Percentiles rank a stretch among this genome's conserved stretches.
These are phyloP conservation scores for Erythrocercus mccallii DNA, from an alignment of 2,113 vertebrate species.

Conservation along the genomic window DNA sequence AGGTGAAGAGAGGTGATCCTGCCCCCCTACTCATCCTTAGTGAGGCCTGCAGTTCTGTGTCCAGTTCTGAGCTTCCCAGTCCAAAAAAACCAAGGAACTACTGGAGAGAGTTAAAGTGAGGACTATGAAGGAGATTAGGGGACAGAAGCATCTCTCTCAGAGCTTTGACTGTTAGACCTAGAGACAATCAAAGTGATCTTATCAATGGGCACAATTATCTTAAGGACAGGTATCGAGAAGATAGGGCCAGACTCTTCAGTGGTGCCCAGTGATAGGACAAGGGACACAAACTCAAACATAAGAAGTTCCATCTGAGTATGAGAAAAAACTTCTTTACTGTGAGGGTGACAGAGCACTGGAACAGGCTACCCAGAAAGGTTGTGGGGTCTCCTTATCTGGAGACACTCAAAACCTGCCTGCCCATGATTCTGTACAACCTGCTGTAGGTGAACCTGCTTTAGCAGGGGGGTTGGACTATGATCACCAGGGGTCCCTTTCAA, in stretches of 20 bases:
- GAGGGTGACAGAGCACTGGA: neutral
- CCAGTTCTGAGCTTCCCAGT: neutral
- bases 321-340: neutral
- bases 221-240: neutral
- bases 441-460: neutral
- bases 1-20: neutral
- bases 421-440: neutral
- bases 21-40: neutral
- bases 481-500: neutral
- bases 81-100: neutral
- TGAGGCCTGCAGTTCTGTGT: neutral
- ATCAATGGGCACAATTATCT: neutral
- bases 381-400: neutral
- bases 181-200: fast-evolving
- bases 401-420: neutral
- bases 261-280: neutral
- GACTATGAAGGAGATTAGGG: neutral
- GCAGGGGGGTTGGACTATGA: neutral
- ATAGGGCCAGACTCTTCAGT: neutral
- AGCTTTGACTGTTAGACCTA: neutral
- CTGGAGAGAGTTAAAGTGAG: neutral
- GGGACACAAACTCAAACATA: neutral
- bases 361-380: neutral
- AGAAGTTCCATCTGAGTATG: fast-evolving
- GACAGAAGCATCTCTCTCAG: neutral